Percentiles rank a stretch among this genome's conserved stretches.
These are phyloP conservation scores for Athripsodes cinereus DNA, from an alignment of 2,888 invertebrate genomes.

Conservation along the genomic window DNA sequence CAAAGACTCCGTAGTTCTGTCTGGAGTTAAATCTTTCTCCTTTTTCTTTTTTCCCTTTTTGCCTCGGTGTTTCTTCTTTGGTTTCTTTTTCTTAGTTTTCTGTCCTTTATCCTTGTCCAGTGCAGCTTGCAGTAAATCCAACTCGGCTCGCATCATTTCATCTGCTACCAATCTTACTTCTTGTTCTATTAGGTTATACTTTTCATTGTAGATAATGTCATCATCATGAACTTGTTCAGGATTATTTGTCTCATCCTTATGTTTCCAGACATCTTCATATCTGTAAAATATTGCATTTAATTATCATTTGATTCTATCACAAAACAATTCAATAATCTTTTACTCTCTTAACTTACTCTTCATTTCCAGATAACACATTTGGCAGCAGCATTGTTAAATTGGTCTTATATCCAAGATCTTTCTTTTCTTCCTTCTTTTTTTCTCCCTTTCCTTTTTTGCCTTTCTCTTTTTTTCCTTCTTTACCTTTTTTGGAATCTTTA, in stretches of 20 bases:
- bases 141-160: slow-evolving; percentile 64
- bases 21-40: slow-evolving; percentile 90
- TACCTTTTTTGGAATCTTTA: slow-evolving; percentile 73
- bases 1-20: slow-evolving; percentile 81
- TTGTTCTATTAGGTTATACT: slow-evolving; percentile 73
- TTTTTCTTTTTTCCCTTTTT: slow-evolving; percentile 91
- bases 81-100: slow-evolving; percentile 69
- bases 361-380: slow-evolving; percentile 63
- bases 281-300: slow-evolving; percentile 33
- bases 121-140: slow-evolving; percentile 67
- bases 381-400: slow-evolving; percentile 65
- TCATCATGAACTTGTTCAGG: slow-evolving; percentile 69
- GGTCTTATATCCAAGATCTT: slow-evolving; percentile 62
- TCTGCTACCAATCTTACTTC: slow-evolving; percentile 80
- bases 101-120: slow-evolving; percentile 71
- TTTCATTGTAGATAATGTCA: slow-evolving; percentile 79
- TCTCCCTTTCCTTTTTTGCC: slow-evolving; percentile 20
- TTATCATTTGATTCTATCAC: too few relatives aligned
- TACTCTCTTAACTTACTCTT: slow-evolving; percentile 52
- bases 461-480: slow-evolving; percentile 39
- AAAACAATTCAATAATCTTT: not conserved
- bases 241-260: slow-evolving; percentile 69
- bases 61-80: slow-evolving; percentile 70
- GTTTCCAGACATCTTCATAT: slow-evolving; percentile 78
- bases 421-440: slow-evolving; percentile 29